Conservation (phyloP, 2,113 vertebrate species). For the Sceloporus undulatus region DNA sequence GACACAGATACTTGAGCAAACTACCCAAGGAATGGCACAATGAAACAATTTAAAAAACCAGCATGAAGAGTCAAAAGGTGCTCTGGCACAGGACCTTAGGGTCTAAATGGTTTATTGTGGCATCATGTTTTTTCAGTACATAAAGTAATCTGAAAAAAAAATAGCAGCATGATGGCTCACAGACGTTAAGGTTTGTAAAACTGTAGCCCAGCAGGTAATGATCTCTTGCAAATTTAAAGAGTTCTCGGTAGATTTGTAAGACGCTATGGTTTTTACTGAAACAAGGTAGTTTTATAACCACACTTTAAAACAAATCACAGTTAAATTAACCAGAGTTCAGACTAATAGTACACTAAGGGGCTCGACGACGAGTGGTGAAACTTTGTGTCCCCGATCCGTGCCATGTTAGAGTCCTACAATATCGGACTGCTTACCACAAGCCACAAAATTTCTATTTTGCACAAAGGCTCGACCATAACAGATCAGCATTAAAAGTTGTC, state of each 20-base stretch:
- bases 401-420: no score
- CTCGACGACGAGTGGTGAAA: no score
- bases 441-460: no score
- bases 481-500: no score
- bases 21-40: slow-evolving; percentile 19
- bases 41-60: slow-evolving; percentile 13
- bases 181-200: background rate
- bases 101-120: background rate
- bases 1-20: slow-evolving; percentile 32
- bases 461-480: no score
- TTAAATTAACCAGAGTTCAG: background rate
- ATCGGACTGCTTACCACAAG: no score
- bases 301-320: background rate
- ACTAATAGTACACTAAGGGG: background rate
- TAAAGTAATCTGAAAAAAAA: background rate
- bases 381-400: no score
- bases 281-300: background rate
- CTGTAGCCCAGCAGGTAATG: background rate
- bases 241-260: background rate
- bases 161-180: background rate
- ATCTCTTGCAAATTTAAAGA: background rate
- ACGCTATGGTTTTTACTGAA: background rate
- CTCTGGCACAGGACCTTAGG: background rate
- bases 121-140: background rate
- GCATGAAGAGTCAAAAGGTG: slow-evolving; percentile 6